Evolutionary conservation across 1,140 invertebrate genomes (phyloP).

Genomic region (Chlorops oryzae): DNA sequence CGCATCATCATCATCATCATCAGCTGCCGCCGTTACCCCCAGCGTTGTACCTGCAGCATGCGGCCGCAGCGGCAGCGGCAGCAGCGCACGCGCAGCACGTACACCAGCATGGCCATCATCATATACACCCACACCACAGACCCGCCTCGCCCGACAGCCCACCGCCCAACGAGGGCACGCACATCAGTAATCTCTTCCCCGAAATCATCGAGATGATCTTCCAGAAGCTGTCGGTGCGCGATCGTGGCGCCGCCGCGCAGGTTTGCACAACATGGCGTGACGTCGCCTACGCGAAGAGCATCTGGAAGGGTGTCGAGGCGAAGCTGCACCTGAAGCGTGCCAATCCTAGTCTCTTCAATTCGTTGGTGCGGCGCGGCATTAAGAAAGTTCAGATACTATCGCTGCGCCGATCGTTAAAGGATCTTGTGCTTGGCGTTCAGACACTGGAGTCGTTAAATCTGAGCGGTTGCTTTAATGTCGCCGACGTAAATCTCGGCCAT

Average conservation of each 20-base stretch:
- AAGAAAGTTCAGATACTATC: constrained; percentile 84
- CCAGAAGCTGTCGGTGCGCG: constrained; percentile 77
- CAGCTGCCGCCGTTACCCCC: constrained; percentile 38
- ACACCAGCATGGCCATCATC: constrained; percentile 38
- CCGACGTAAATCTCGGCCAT: constrained; percentile 70
- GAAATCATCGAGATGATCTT: constrained; percentile 90
- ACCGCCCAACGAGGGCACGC: constrained; percentile 55
- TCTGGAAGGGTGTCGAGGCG: constrained; percentile 89
- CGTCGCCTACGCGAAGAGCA: constrained; percentile 82
- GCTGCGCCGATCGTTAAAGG: constrained; percentile 72
- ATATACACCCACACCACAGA: constrained; percentile 48
- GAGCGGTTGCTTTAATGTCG: constrained; percentile 89
- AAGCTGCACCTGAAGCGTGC: constrained; percentile 79
- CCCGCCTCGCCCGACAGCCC: constrained; percentile 47
- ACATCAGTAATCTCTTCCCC: constrained; percentile 84
- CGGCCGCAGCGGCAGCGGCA: constrained; percentile 35
- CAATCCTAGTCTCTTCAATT: constrained; percentile 76
- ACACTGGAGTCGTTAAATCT: constrained; percentile 82
- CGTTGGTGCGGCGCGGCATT: constrained; percentile 80
- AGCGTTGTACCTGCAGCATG: constrained; percentile 39
- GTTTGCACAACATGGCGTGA: constrained; percentile 86
- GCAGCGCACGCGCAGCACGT: constrained; percentile 34
- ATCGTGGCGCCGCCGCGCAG: constrained; percentile 83
- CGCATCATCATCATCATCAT: too few species aligned
- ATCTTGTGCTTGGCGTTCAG: constrained; percentile 79